phyloP scores from a whole-genome alignment of 2,797 vertebrate species.

The Crocidura indochinensis region DNA sequence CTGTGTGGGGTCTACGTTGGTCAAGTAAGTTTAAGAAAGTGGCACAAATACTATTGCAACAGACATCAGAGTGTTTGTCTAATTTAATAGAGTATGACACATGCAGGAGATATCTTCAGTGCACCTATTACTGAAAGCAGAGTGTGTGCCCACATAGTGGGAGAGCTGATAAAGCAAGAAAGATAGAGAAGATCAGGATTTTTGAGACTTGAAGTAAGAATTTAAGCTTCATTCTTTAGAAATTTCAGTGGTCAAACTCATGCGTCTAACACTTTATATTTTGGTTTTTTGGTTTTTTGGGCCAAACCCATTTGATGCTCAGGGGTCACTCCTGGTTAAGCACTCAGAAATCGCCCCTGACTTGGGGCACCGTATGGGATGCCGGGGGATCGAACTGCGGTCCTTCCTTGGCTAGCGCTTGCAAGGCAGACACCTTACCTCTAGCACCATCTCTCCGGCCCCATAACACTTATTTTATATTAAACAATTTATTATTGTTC shows the following conservation, averaged over 20 bases:
- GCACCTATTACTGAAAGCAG: background rate
- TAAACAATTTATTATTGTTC: background rate
- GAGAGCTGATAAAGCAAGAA: background rate
- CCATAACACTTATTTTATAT: background rate
- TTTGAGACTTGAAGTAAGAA: background rate
- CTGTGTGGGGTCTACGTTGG: background rate
- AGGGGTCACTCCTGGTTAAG: too few relatives aligned
- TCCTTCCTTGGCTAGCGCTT: too few relatives aligned
- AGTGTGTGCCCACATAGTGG: background rate
- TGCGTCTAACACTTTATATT: background rate
- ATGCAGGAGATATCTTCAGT: background rate
- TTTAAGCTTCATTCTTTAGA: background rate
- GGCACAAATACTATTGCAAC: background rate
- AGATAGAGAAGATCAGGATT: background rate
- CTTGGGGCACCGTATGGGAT: too few relatives aligned
- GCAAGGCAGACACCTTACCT: too few relatives aligned
- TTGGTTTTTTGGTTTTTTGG: too few relatives aligned
- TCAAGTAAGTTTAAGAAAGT: background rate
- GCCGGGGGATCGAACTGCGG: too few relatives aligned
- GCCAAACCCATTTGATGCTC: too few relatives aligned
- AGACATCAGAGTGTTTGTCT: background rate
- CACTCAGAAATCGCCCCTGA: too few relatives aligned
- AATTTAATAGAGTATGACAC: background rate
- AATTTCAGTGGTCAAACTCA: background rate
- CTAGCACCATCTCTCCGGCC: too few relatives aligned